Percentiles rank a stretch among this genome's conserved stretches.
phyloP scores from a whole-genome alignment of 2,888 invertebrate genomes.

The Hermaeophaga mercurialis region DNA sequence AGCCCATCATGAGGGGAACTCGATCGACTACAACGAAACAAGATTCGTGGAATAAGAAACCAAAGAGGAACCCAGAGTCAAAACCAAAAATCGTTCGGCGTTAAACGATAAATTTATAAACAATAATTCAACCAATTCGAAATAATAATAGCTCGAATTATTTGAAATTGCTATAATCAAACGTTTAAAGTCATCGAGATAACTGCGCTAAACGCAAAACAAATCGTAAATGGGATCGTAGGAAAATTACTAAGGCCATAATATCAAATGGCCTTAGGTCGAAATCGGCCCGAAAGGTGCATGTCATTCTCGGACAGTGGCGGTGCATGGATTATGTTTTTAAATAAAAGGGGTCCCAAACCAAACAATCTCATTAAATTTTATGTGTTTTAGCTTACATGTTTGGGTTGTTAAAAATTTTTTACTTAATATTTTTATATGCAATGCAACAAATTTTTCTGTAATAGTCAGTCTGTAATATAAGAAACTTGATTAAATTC shows the following conservation, averaged over 20 bases:
- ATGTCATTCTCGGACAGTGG: conserved; percentile 51
- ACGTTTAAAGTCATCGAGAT: conserved; percentile 55
- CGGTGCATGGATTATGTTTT: no score
- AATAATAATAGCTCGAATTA: conserved; percentile 57
- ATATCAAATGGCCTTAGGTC: conserved; percentile 33
- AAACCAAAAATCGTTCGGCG: conserved; percentile 39
- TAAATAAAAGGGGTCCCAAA: no score
- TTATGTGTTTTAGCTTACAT: no score
- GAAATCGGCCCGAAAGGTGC: conserved; percentile 46
- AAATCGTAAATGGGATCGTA: conserved; percentile 57
- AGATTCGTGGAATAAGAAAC: conserved; percentile 15
- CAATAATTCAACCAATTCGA: conserved; percentile 55
- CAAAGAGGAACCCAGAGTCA: conserved; percentile 13
- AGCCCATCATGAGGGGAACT: no score
- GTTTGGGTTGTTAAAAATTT: no score
- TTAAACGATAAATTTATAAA: conserved; percentile 57
- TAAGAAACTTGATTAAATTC: no score
- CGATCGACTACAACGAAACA: no score
- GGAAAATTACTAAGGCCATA: conserved; percentile 52
- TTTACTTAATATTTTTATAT: no score
- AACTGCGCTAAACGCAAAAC: conserved; percentile 56
- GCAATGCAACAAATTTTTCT: no score
- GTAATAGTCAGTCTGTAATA: no score
- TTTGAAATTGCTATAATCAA: conserved; percentile 58
- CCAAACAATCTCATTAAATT: no score